Percentiles rank a stretch among this genome's conserved stretches.
These are phyloP conservation scores for Tapirus indicus DNA, from an alignment of 2,797 vertebrate genomes.

Conservation along the genomic window DNA sequence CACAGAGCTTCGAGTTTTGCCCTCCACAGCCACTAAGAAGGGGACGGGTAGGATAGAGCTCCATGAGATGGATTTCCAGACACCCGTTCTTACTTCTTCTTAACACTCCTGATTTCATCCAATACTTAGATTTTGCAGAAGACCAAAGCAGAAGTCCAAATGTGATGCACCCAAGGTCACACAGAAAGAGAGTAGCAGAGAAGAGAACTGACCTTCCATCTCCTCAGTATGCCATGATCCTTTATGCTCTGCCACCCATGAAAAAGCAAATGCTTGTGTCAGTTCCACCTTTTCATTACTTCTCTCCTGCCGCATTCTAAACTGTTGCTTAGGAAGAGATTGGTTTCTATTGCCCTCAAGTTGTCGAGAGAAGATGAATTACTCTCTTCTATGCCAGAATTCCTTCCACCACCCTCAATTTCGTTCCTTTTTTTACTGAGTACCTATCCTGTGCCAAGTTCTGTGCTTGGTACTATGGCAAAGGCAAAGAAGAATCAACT, in stretches of 20 bases:
- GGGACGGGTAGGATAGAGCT: neutral
- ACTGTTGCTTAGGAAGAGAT: neutral
- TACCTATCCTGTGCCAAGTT: neutral
- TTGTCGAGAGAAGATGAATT: neutral
- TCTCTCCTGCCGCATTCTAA: neutral
- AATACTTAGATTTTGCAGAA: neutral
- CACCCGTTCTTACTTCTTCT: neutral
- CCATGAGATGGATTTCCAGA: neutral
- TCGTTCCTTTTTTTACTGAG: neutral
- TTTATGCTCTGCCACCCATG: neutral
- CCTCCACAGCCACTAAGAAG: neutral
- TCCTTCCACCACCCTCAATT: neutral
- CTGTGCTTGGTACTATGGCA: neutral
- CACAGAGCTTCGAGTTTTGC: neutral
- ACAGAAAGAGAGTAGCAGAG: neutral
- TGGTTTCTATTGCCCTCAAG: neutral
- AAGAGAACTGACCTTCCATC: neutral
- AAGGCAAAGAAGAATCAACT: neutral
- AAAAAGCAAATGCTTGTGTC: neutral
- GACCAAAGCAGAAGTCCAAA: neutral
- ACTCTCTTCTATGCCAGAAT: neutral
- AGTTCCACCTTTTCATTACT: neutral
- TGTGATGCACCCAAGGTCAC: neutral
- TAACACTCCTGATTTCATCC: neutral
- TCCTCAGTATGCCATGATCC: neutral